phyloP scores from a whole-genome alignment of 2,888 invertebrate genomes.

The Melanchra persicariae region DNA sequence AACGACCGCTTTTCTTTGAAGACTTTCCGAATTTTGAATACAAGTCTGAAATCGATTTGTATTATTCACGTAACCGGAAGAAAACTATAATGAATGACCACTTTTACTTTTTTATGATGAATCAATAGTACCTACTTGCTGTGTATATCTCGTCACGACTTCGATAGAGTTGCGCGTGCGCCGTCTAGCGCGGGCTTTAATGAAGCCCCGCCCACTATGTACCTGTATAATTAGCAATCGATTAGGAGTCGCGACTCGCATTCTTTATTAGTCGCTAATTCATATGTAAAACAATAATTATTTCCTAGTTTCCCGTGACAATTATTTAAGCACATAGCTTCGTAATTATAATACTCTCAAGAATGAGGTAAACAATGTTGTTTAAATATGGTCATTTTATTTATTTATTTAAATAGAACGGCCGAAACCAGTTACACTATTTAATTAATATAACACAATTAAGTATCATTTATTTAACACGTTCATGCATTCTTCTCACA shows the following conservation, averaged over 20 bases:
- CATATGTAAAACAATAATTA: conserved; percentile 60
- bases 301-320: conserved; percentile 58
- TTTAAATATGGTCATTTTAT: conserved; percentile 30
- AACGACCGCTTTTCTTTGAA: conserved; percentile 41
- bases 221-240: conserved; percentile 64
- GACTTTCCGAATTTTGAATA: conserved; percentile 44
- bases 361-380: conserved; percentile 25
- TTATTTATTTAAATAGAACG: too few species aligned
- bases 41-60: conserved; percentile 49
- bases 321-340: conserved; percentile 34
- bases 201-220: conserved; percentile 67
- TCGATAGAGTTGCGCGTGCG: conserved; percentile 46
- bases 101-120: conserved; percentile 66
- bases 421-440: too few species aligned
- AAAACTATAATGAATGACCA: conserved; percentile 40
- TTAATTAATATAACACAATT: too few species aligned
- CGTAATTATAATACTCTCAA: conserved; percentile 13
- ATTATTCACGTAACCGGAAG: conserved; percentile 42
- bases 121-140: conserved; percentile 34
- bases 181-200: conserved; percentile 55
- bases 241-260: conserved; percentile 59
- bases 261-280: conserved; percentile 58
- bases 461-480: too few species aligned
- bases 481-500: too few species aligned
- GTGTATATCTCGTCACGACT: conserved; percentile 40